Base-by-base conservation (phyloP, 2,797 vertebrate species). In the Rallus crepitans region DNA sequence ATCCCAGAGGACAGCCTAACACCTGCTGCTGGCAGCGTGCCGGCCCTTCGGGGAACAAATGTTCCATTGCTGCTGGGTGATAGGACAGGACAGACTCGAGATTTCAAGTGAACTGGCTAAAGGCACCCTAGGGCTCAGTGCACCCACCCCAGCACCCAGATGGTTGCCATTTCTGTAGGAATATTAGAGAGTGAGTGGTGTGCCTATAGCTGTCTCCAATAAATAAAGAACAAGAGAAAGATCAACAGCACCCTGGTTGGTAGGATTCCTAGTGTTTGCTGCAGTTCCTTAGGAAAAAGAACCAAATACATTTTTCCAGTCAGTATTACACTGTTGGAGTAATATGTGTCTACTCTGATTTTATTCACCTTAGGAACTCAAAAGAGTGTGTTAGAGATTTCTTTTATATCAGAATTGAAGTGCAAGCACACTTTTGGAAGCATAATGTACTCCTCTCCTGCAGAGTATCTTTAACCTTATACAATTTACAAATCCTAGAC, bases 21-120 rank as follows among this genome's bases (percentile, higher is more conserved):
- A 99, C 99, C 98, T 99, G 99, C 99, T 98, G 98, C 98, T 99
- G 98, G 98, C 98, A 98, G 97, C 56, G 90, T 64, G 97, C 98
- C 97, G 88, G 96, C 91, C 98, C 98, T 98, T 98, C 94, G 68
- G 98, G 98, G 98, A 98, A 98, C 97, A 98, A 98, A 98, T 98
- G 98, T 98, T 98, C 98, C 95, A 95, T 96, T 96, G 97, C 98
- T 98, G 97, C 96, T 98, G 98, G 98, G 98, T 97, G 95, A 98
- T 97, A 98, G 98, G 97, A 98, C 95, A 97, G 97, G 94, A 98
- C 98, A 98, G 98, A 98, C 93, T 96, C 81, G 57, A 95, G 91
- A 97, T 97, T 98, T 98, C 97, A 96, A 98, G 97, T 98, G 97
- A 98, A 98, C 97, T 98, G 98, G 98, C 97, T 98, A 97, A 98